phyloP scores from a whole-genome alignment of 2,113 vertebrate species.

The Carassius gibelio region DNA sequence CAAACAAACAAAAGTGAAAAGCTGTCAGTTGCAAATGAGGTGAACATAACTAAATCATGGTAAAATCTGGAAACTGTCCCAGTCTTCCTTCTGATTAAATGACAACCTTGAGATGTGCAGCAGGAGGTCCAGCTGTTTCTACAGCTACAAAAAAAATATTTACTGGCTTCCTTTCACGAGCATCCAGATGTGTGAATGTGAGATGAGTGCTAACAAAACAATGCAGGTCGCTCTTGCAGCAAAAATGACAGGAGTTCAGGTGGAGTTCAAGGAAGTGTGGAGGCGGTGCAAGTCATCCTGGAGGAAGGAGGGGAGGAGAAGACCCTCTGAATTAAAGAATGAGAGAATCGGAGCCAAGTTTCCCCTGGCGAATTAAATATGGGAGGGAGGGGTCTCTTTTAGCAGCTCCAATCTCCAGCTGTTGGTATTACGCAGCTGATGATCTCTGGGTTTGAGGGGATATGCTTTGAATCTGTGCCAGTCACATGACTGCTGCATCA shows the following conservation, averaged over 20 bases:
- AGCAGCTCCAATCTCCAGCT: slow-evolving; percentile 54
- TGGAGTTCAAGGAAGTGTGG: slow-evolving; percentile 31
- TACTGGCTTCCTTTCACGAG: slow-evolving; percentile 30
- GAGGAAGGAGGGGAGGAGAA: slow-evolving; percentile 21
- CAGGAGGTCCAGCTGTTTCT: slow-evolving; percentile 20
- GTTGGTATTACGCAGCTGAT: slow-evolving; percentile 19
- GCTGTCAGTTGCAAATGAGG: background rate
- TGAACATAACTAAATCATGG: slow-evolving; percentile 28
- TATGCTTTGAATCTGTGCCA: slow-evolving; percentile 50
- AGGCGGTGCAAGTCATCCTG: slow-evolving; percentile 37
- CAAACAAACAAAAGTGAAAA: background rate
- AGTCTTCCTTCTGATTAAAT: slow-evolving; percentile 1
- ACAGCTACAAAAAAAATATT: background rate
- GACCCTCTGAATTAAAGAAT: slow-evolving; percentile 43
- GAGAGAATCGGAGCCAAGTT: slow-evolving; percentile 37
- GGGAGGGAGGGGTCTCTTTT: slow-evolving; percentile 14
- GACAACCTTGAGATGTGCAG: background rate
- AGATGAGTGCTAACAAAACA: slow-evolving; percentile 9
- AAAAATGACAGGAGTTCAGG: slow-evolving; percentile 42
- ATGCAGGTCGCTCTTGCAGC: background rate
- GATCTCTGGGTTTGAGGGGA: slow-evolving; percentile 25
- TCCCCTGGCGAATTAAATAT: slow-evolving; percentile 21
- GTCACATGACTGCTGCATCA: slow-evolving; percentile 28
- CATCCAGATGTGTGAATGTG: slow-evolving; percentile 40
- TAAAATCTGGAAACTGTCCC: background rate